Evolutionary conservation across 1,140 invertebrate species (phyloP).

Genomic region (Plutomurus gul): DNA sequence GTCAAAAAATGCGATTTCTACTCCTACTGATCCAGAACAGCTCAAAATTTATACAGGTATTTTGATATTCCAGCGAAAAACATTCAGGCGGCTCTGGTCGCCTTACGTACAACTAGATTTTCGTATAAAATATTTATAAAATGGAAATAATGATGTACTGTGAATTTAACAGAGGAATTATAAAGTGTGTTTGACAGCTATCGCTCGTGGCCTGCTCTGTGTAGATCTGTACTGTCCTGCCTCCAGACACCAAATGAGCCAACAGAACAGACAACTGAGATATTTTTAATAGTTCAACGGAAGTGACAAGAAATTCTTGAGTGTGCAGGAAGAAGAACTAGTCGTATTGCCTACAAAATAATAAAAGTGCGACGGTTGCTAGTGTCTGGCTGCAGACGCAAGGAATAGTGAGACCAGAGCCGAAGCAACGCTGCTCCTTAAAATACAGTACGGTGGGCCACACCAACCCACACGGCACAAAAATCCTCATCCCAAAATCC

Average conservation of each 20-base stretch:
- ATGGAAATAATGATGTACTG: constrained; percentile 20
- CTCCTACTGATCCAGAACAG: too few relatives aligned
- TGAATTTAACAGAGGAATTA: not conserved
- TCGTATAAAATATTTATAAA: not conserved
- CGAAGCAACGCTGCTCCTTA: constrained; percentile 34
- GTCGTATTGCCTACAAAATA: not conserved
- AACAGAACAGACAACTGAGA: not conserved
- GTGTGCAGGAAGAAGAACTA: not conserved
- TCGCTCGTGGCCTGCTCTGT: not conserved
- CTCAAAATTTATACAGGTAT: too few relatives aligned
- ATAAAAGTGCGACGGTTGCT: constrained; percentile 7
- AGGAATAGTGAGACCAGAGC: constrained; percentile 43
- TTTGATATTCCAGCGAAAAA: too few relatives aligned
- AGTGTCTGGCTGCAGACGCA: constrained; percentile 40
- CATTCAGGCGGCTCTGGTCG: not conserved
- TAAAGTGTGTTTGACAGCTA: not conserved
- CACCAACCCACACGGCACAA: constrained; percentile 44
- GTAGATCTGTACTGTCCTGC: not conserved
- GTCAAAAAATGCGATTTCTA: too few relatives aligned
- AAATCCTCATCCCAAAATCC: constrained; percentile 12
- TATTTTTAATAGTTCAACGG: too few relatives aligned
- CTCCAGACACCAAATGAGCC: not conserved
- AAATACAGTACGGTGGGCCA: constrained; percentile 50
- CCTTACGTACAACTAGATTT: not conserved
- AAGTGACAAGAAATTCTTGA: too few relatives aligned